phyloP scores from a whole-genome alignment of 2,797 vertebrate genomes.

The Buceros bicornis region DNA sequence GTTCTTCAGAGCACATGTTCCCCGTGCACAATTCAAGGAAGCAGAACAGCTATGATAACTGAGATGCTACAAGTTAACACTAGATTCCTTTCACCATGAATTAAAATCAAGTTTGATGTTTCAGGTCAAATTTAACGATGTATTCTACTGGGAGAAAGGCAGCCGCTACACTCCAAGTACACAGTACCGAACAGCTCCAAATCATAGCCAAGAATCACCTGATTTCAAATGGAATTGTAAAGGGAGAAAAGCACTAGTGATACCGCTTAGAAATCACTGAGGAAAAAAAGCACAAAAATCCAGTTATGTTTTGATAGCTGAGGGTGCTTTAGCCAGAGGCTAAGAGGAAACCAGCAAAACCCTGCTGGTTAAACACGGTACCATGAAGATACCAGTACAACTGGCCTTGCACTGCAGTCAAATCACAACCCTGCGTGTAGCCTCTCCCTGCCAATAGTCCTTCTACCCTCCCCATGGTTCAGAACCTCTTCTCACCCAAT shows the following conservation, averaged over 20 bases:
- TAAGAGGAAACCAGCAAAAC: background rate
- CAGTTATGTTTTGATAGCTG: background rate
- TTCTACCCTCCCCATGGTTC: background rate
- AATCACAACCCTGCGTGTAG: background rate
- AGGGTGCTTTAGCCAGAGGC: background rate
- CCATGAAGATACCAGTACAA: background rate
- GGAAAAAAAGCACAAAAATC: background rate
- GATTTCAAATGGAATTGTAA: background rate
- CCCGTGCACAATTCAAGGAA: background rate
- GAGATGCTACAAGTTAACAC: background rate
- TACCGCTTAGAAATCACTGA: background rate
- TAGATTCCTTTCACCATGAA: background rate
- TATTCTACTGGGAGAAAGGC: background rate
- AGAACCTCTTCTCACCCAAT: background rate
- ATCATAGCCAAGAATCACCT: background rate
- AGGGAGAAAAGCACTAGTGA: background rate
- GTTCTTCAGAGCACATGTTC: background rate
- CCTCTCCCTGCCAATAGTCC: background rate
- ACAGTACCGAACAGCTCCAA: background rate
- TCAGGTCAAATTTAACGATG: background rate
- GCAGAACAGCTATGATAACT: background rate
- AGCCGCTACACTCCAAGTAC: background rate
- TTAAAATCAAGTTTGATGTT: background rate
- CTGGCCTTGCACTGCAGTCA: background rate
- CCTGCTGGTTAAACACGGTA: background rate